Evolutionary conservation across 2,113 vertebrate genomes (phyloP).

Genomic region (pig (Sus scrofa)): DNA sequence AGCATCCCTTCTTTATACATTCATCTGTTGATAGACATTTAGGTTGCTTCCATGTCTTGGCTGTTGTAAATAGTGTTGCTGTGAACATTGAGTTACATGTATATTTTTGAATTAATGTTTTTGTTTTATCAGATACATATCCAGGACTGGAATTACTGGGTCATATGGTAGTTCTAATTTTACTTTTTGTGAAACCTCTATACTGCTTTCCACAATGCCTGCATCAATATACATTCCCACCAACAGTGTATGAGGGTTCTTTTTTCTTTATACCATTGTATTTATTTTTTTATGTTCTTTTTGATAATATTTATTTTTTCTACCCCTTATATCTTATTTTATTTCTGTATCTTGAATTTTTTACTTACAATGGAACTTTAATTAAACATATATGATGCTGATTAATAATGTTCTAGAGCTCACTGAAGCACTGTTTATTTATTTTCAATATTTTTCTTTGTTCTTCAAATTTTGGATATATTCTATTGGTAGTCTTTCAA

Average conservation of each 20-base stretch:
- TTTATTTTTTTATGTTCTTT: background rate
- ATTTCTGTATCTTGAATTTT: background rate
- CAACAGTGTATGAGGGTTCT: background rate
- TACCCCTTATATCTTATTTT: background rate
- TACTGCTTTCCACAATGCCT: background rate
- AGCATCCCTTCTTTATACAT: too few relatives aligned
- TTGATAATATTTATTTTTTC: background rate
- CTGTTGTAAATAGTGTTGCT: too few relatives aligned
- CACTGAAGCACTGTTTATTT: background rate
- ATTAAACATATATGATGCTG: background rate
- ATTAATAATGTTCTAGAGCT: background rate
- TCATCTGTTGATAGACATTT: too few relatives aligned
- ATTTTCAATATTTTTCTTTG: background rate
- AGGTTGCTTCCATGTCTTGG: too few relatives aligned
- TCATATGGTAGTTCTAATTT: too few relatives aligned
- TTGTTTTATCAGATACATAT: too few relatives aligned
- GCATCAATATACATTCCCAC: background rate
- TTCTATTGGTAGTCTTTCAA: background rate
- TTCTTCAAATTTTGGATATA: background rate
- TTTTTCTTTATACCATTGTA: background rate
- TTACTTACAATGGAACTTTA: background rate
- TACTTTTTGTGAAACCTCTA: background rate
- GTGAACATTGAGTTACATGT: too few relatives aligned
- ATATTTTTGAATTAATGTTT: too few relatives aligned
- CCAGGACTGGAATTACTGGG: too few relatives aligned